phyloP scores from a whole-genome alignment of 2,888 invertebrate species.

The Electrophaes corylata region DNA sequence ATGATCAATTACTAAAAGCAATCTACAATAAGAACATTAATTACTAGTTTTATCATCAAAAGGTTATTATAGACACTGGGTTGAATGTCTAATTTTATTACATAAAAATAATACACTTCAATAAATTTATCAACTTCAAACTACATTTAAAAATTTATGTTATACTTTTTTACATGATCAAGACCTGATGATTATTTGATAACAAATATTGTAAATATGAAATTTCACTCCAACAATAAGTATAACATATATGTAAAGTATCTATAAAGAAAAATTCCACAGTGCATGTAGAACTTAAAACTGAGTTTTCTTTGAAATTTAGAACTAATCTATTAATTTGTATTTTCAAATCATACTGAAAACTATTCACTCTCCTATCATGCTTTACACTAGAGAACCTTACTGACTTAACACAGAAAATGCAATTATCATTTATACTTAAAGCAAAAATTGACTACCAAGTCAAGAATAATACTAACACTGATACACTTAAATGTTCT shows the following conservation, averaged over 20 bases:
- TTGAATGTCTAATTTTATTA: not conserved
- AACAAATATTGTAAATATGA: not conserved
- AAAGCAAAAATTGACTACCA: constrained; percentile 47
- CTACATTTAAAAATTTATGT: constrained; percentile 3
- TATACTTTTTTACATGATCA: constrained; percentile 2
- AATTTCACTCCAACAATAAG: not conserved
- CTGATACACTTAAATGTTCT: constrained; percentile 43
- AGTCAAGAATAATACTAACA: constrained; percentile 57
- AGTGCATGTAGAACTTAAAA: not conserved
- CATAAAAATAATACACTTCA: constrained; percentile 8
- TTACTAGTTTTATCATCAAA: not conserved
- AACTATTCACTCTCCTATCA: constrained; percentile 29
- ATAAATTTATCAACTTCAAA: constrained; percentile 8
- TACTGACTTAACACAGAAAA: constrained; percentile 37
- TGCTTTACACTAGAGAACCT: constrained; percentile 31
- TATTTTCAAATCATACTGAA: not conserved
- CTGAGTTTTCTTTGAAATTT: not conserved
- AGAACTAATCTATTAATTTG: not conserved
- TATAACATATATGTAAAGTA: not conserved
- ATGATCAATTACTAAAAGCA: not conserved
- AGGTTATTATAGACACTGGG: constrained; percentile 5
- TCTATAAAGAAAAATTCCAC: not conserved
- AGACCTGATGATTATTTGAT: constrained; percentile 9
- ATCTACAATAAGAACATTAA: constrained; percentile 1
- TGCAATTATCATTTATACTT: constrained; percentile 44